These are phyloP conservation scores for Tamias sibiricus DNA, from an alignment of 2,113 vertebrate genomes.

Conservation along the genomic window DNA sequence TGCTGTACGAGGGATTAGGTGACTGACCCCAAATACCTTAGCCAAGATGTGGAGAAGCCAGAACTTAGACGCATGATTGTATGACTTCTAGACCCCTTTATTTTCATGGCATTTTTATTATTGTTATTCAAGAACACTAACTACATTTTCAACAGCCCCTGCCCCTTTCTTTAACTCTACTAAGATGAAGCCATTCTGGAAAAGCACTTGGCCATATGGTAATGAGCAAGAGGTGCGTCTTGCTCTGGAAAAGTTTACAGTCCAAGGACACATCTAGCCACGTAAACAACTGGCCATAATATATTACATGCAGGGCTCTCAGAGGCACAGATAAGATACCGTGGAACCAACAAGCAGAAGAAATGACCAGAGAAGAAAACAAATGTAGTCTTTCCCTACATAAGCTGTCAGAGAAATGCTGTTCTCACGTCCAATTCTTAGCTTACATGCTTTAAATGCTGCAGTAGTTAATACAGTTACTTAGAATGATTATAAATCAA, in stretches of 20 bases:
- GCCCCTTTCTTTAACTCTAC: background rate
- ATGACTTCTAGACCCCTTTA: background rate
- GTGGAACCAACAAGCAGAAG: background rate
- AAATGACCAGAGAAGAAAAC: background rate
- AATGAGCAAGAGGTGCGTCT: background rate
- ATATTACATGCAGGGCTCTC: background rate
- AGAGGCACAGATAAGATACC: background rate
- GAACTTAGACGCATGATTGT: background rate
- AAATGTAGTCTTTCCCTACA: background rate
- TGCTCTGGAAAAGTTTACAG: background rate
- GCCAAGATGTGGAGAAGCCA: background rate
- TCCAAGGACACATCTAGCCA: background rate
- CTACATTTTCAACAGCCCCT: background rate
- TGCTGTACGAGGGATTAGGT: background rate
- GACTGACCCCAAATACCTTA: background rate
- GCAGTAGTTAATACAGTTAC: background rate
- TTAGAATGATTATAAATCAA: slow-evolving; percentile 13
- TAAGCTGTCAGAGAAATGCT: background rate
- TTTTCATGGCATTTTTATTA: background rate
- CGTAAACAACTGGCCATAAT: background rate
- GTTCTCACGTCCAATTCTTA: background rate
- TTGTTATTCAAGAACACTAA: background rate
- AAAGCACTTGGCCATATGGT: background rate
- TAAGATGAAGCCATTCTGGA: background rate
- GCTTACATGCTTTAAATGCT: background rate